phyloP scores from a whole-genome alignment of 2,113 vertebrate genomes.

The Athene noctua region DNA sequence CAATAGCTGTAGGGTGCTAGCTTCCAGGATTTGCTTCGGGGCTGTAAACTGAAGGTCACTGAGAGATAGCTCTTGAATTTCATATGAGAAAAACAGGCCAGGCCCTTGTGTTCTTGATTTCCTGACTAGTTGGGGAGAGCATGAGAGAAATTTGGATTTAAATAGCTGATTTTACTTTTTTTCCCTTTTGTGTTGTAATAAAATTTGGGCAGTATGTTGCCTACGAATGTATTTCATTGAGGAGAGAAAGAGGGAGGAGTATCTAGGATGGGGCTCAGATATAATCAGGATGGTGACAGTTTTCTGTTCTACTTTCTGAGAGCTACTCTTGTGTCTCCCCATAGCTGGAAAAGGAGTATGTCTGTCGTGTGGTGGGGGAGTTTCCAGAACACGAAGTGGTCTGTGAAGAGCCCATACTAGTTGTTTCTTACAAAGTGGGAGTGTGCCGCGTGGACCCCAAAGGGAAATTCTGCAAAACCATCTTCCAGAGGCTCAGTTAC shows the following conservation, averaged over 20 bases:
- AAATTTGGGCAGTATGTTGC: not conserved
- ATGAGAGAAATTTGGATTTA: not conserved
- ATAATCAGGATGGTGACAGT: not conserved
- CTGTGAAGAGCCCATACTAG: slow-evolving; percentile 92
- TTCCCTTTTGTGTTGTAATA: not conserved
- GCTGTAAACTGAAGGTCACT: fast-evolving
- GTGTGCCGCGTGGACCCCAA: slow-evolving; percentile 90
- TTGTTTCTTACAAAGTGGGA: slow-evolving; percentile 94
- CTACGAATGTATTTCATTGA: fast-evolving
- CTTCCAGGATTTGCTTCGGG: not conserved
- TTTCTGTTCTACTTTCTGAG: not conserved
- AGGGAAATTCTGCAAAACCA: slow-evolving; percentile 87
- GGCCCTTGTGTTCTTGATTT: not conserved
- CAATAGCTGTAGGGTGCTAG: too few relatives aligned
- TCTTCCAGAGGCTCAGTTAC: slow-evolving; percentile 90
- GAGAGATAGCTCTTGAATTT: not conserved
- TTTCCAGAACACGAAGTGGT: slow-evolving; percentile 84
- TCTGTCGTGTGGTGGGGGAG: slow-evolving; percentile 91
- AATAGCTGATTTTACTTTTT: not conserved
- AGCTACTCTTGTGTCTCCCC: not conserved
- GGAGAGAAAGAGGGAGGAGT: not conserved
- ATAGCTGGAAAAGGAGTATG: slow-evolving; percentile 94
- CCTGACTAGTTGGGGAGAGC: fast-evolving
- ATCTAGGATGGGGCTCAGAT: fast-evolving
- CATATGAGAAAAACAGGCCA: fast-evolving